Base-by-base conservation (phyloP, 2,113 vertebrate genomes). In the Rhineura floridana region DNA sequence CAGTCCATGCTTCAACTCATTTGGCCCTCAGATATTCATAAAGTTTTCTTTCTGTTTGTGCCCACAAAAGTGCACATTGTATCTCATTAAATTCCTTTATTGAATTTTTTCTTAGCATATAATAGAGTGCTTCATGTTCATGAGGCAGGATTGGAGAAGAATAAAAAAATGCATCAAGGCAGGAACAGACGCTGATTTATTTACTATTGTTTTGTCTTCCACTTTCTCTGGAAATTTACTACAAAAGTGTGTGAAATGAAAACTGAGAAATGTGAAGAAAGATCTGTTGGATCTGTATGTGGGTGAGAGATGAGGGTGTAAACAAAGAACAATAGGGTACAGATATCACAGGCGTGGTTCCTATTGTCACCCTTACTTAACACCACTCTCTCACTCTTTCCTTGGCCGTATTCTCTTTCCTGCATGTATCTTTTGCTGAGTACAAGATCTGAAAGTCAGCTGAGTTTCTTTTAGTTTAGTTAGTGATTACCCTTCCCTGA, bases 41-140 rank as follows among this genome's bases (percentile, higher is more conserved):
- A 55, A 44, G 6, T 87, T 85, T 93, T 85, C 77, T 88, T 85
- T 52, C 48, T 33, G 36, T 76, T 84, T 75, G 50, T 80, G n/a
- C 69, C 21, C 70, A 55, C 36, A 55, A 87, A 87, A 46, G 73
- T 86, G 55, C 21, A 62, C 9, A 13, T 90, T 69, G 39, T 28
- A 42, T 19, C 83, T 88, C 84, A 42, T 86, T 89, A 81, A 90
- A 70, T 25, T 50, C 36, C 84, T 30, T 6, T 36, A 81, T 0
- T 39, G 44, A 15, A 82, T 11, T n/a, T 75, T 70, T 28, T 59
- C 76, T 90, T 36, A 63, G 62, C 55, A 50, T 39, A 23, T 17
- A 81, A 3, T n/a, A 19, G 21, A 5, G 21, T 17, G 63, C n/a
- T 42, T 44, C 82, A 15, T 15, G 2, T 0, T 52, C 48, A 86